Evolutionary conservation across 2,888 invertebrate species (phyloP).

Genomic region (Stomorhina lunata): DNA sequence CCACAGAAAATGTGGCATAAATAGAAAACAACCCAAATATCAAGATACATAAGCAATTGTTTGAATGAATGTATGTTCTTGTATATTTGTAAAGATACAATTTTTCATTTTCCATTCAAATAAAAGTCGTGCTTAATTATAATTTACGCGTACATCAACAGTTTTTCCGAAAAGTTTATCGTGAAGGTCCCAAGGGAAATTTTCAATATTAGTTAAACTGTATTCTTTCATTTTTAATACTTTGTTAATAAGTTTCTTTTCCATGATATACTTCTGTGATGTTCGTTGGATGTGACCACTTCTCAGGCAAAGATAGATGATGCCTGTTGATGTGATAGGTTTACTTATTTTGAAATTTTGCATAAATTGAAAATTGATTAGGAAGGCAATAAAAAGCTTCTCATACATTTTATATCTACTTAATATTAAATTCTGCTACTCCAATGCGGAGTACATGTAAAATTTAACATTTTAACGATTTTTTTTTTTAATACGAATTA

Average conservation of each 20-base stretch:
- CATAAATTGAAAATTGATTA: slow-evolving; percentile 45
- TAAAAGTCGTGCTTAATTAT: slow-evolving; percentile 50
- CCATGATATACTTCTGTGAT: background rate
- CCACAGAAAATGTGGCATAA: background rate
- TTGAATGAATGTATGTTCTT: background rate
- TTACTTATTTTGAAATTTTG: slow-evolving; percentile 18
- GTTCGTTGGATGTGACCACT: background rate
- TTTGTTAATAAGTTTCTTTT: slow-evolving; percentile 22
- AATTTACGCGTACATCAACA: slow-evolving; percentile 39
- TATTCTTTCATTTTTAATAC: slow-evolving; percentile 24
- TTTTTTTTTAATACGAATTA: too few species aligned
- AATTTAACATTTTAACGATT: too few species aligned
- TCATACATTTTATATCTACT: too few species aligned
- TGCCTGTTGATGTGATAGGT: background rate
- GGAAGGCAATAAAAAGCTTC: background rate
- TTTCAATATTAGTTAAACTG: slow-evolving; percentile 30
- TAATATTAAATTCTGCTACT: too few species aligned
- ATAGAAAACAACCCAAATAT: slow-evolving; percentile 13
- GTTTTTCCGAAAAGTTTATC: slow-evolving; percentile 43
- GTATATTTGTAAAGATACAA: too few species aligned
- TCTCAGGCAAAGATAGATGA: too few species aligned
- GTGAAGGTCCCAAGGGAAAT: slow-evolving; percentile 43
- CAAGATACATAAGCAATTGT: background rate
- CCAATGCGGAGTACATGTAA: too few species aligned
- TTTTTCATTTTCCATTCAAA: slow-evolving; percentile 10